Conservation (phyloP, 2,888 invertebrate species). For the Cenopis cana region DNA sequence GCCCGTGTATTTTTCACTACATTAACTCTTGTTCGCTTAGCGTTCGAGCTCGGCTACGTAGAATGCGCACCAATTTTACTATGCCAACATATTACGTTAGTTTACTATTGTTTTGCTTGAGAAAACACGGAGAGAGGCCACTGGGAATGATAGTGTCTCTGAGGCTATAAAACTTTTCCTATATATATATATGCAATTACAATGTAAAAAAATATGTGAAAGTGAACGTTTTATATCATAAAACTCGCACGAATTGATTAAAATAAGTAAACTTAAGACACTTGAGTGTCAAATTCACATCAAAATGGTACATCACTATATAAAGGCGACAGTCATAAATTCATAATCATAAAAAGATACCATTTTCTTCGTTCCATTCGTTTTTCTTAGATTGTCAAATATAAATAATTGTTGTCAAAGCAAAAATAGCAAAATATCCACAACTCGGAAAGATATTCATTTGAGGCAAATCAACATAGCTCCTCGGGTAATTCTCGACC, state of each 20-base stretch:
- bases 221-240: not conserved
- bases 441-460: too few species aligned
- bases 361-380: too few species aligned
- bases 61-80: not conserved
- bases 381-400: too few species aligned
- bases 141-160: not conserved
- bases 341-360: too few species aligned
- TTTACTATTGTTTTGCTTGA: not conserved
- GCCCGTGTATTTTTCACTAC: conserved; percentile 34
- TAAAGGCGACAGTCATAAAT: too few species aligned
- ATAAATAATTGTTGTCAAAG: too few species aligned
- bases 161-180: not conserved
- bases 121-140: not conserved
- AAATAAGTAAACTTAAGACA: not conserved
- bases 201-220: not conserved
- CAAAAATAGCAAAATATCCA: too few species aligned
- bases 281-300: too few species aligned
- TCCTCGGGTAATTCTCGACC: not conserved
- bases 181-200: not conserved
- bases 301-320: too few species aligned
- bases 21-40: conserved; percentile 24
- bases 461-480: not conserved
- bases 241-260: not conserved
- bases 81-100: conserved; percentile 6
- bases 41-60: not conserved